Evolutionary conservation across 1,140 invertebrate genomes (phyloP), one percentile per base, ranked within the genome.

Genomic region (Phenacoccus solenopsis): DNA sequence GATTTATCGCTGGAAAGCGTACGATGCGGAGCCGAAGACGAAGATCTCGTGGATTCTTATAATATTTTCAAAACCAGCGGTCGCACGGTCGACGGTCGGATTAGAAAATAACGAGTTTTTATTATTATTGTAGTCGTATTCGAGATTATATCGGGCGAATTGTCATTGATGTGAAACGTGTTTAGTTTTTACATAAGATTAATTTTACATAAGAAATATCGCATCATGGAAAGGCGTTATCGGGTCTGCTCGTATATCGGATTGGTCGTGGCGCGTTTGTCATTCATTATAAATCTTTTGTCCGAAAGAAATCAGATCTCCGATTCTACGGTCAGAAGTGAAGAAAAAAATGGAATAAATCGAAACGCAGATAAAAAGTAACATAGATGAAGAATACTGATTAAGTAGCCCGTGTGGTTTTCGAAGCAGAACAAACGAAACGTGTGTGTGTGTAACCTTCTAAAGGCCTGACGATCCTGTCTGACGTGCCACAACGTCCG

Each of bases 301-400:
- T 49, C 13, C 12, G 38, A 16, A 49, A 49, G 38, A 49, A 49
- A 49, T 49, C 38, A 49, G 38, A 49, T 49, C 38, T 64, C 9
- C 32, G 32, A 38, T 10, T 38, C 9, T 38, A 38, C n/a, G 59
- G 25, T 64, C 59, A 24, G 20, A 64, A 64, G 25, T 4, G 9
- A 20, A 24, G 16, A 27, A 64, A 27, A 64, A 64, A 64, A 64
- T 25, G 25, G 59, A 64, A 25, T 64, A 64, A 64, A 64, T 25
- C 59, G 59, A 64, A 64, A 64, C 59, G n/a, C 59, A 64, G 22
- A 64, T 64, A 64, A 27, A 64, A 64, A 64, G 38, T 49, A 49
- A 49, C 38, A 49, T 49, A 49, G 38, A 49, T 49, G 38, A 49
- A 49, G 38, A 49, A 49, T 49, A n/a, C 12, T 16, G 38, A 49